Percentiles rank a stretch among this genome's conserved stretches.
phyloP scores from a whole-genome alignment of 2,888 invertebrate species.

The Myopa tessellatipennis region DNA sequence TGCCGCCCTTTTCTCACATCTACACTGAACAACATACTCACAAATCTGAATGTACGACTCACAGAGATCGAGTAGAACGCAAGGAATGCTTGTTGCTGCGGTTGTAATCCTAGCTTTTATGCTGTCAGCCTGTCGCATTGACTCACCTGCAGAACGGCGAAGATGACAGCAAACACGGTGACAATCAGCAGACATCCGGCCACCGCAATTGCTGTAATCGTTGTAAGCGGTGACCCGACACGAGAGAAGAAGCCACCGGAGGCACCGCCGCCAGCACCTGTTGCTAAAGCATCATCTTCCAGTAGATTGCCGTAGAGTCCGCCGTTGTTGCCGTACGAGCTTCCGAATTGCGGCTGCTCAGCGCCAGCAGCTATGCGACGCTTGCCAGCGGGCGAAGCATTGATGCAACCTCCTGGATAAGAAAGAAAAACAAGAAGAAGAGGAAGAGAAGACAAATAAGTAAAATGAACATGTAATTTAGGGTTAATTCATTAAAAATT shows the following conservation, averaged over 20 bases:
- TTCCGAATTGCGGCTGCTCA: conserved; percentile 63
- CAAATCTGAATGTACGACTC: too few species aligned
- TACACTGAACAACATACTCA: neutral
- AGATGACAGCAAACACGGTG: conserved; percentile 77
- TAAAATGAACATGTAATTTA: neutral
- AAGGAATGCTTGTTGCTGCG: neutral
- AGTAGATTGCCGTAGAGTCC: conserved; percentile 51
- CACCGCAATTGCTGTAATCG: conserved; percentile 76
- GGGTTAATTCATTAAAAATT: too few species aligned
- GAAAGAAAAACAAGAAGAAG: neutral
- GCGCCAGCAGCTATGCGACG: conserved; percentile 76
- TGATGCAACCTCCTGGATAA: conserved; percentile 76
- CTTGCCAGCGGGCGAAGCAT: conserved; percentile 80
- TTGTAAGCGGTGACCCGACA: conserved; percentile 71
- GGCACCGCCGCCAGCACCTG: conserved; percentile 46
- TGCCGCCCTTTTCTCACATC: neutral
- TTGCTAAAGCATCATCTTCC: conserved; percentile 45
- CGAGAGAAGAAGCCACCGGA: conserved; percentile 58
- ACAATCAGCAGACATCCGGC: conserved; percentile 78
- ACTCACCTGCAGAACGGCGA: conserved; percentile 79
- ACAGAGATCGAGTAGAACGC: neutral
- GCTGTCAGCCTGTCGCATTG: neutral
- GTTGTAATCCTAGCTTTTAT: conserved; percentile 13
- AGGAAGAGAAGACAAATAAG: too few species aligned
- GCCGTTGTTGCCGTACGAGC: conserved; percentile 52